phyloP scores from a whole-genome alignment of 2,113 vertebrate species.

The Tenebrosternarchus preto region DNA sequence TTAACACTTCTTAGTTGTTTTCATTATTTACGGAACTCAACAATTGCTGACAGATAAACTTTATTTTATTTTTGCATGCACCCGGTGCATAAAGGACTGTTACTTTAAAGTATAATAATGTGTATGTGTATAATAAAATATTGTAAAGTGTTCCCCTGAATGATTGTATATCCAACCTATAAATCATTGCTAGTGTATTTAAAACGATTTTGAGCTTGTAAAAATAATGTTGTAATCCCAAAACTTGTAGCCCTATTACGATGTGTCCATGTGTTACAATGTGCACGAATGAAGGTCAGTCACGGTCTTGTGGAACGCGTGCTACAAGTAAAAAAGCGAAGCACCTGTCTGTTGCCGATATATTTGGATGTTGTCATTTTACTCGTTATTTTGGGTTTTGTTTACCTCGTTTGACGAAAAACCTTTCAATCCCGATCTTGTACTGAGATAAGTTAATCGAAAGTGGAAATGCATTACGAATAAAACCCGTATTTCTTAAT shows the following conservation, averaged over 20 bases:
- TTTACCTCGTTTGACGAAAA: slow-evolving; percentile 59
- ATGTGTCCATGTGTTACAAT: slow-evolving; percentile 79
- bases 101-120: slow-evolving; percentile 79
- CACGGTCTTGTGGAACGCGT: slow-evolving; percentile 51
- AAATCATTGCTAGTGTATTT: slow-evolving; percentile 68
- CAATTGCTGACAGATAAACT: slow-evolving; percentile 58
- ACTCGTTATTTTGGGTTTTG: slow-evolving; percentile 51
- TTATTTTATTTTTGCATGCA: slow-evolving; percentile 68
- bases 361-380: slow-evolving; percentile 63
- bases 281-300: slow-evolving; percentile 72
- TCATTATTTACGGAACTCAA: slow-evolving; percentile 52
- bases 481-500: slow-evolving; percentile 67
- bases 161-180: slow-evolving; percentile 64
- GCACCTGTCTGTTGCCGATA: slow-evolving; percentile 55
- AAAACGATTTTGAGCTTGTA: slow-evolving; percentile 70
- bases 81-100: slow-evolving; percentile 80
- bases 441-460: slow-evolving; percentile 60
- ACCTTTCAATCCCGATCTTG: slow-evolving; percentile 54
- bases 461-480: slow-evolving; percentile 63
- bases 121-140: slow-evolving; percentile 66
- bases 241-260: slow-evolving; percentile 46
- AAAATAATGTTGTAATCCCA: slow-evolving; percentile 75
- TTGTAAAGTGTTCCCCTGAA: slow-evolving; percentile 68
- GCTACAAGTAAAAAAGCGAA: slow-evolving; percentile 53
- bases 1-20: slow-evolving; percentile 91